Base-by-base conservation (phyloP, 2,888 invertebrate species). In the Cancer borealis region DNA sequence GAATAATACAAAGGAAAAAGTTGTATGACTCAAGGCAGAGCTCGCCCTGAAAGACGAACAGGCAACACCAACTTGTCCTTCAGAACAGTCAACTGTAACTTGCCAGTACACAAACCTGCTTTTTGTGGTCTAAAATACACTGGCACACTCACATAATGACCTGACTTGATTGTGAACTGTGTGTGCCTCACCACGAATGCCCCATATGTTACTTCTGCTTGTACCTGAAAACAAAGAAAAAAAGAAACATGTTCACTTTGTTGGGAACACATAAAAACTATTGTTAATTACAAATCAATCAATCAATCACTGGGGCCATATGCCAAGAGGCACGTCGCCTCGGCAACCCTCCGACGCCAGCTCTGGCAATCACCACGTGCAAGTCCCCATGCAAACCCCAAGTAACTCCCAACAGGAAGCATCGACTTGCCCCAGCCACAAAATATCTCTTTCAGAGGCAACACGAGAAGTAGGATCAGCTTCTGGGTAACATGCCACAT, bases 71-170 rank as follows among this genome's bases (percentile, higher is more conserved):
- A 60, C 12, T 92, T 45, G 26, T 90, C 49, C 47, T 73, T 91
- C n/a, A 92, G 10, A 17, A 94, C 91, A 49, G 49, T 66, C 21
- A 94, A 30, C 6, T 73, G 73, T 17, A 94, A 91, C 1, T 92
- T 45, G 21, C 87, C 92, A 45, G 91, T 87, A 47, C 46, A 92
- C 14, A 54, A 6, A 10, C 91, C 94, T 5, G 84, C 30, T 17
- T 46, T 90, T 1, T 39, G 60, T 26, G 94, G 94, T 46, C 49
- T 92, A 49, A 94, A 94, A 66, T 94, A 94, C n/a, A 94, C 94
- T n/a, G 94, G 94, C 14, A 94, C 87, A 92, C 92, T 88, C 14
- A 79, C 79, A 66, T 91, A 94, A 84, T 94, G 92, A 6, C 91
- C 94, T 14, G 92, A 30, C 88, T 94, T 92, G 12, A 94, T 90